A percentile compares a stretch with the other conserved stretches of the same genome.
Evolutionary conservation across 2,888 invertebrate genomes (phyloP).

Genomic region (Lissonota sp.): DNA sequence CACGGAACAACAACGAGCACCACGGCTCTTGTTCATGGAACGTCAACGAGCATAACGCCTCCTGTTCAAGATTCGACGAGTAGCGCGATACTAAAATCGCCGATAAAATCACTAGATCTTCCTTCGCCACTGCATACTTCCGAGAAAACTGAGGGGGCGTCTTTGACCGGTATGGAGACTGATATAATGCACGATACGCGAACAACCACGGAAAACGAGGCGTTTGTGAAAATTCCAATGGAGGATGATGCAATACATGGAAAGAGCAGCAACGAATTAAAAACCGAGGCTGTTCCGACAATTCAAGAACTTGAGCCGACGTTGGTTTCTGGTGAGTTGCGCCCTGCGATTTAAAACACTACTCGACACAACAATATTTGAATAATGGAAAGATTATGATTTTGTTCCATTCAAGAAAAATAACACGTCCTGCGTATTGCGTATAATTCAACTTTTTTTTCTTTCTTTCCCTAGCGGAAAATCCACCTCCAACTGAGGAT

Average conservation of each 20-base stretch:
- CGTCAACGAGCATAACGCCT: not conserved
- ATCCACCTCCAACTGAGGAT: constrained; percentile 66
- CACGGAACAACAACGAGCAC: not conserved
- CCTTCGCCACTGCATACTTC: not conserved
- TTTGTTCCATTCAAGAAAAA: constrained; percentile 11
- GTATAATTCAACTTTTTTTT: constrained; percentile 54
- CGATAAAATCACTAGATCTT: constrained; percentile 6
- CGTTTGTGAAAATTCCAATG: constrained; percentile 14
- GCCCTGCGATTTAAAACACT: not conserved
- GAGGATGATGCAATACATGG: constrained; percentile 19
- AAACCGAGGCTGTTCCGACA: constrained; percentile 67
- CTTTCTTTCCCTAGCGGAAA: constrained; percentile 71
- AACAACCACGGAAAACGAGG: constrained; percentile 16
- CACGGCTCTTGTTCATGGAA: not conserved
- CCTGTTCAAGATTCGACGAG: constrained; percentile 22
- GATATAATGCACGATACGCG: not conserved
- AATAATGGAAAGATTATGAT: constrained; percentile 6
- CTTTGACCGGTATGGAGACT: not conserved
- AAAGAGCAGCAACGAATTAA: constrained; percentile 61
- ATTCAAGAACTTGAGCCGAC: constrained; percentile 78
- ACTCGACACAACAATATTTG: not conserved
- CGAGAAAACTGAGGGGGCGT: constrained; percentile 21
- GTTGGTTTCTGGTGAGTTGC: constrained; percentile 77
- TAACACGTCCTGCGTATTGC: not conserved
- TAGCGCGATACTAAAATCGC: not conserved